A percentile compares a stretch with the other conserved stretches of the same genome.
These are phyloP conservation scores for Leucophenga varia DNA, from an alignment of 1,140 invertebrate genomes.

Conservation along the genomic window DNA sequence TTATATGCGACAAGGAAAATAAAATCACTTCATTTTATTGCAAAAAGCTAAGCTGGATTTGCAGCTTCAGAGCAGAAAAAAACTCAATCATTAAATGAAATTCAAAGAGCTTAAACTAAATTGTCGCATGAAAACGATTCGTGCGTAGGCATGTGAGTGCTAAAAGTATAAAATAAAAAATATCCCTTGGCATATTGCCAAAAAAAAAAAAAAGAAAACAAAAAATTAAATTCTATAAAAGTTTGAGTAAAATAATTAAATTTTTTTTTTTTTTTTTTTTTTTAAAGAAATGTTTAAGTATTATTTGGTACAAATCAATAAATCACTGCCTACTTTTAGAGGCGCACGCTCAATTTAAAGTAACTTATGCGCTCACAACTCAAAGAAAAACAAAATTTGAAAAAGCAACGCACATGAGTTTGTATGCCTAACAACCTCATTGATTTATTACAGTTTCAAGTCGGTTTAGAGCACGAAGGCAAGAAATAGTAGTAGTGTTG, in stretches of 20 bases:
- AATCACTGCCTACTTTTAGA: slow-evolving; percentile 27
- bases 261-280: no score
- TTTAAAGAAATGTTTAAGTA: no score
- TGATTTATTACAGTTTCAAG: slow-evolving; percentile 31
- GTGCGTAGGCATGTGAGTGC: no score
- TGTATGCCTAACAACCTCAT: slow-evolving; percentile 15
- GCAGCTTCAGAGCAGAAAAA: neutral
- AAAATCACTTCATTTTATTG: slow-evolving; percentile 45
- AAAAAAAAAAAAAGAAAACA: no score
- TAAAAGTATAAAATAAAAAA: no score
- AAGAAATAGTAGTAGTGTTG: neutral
- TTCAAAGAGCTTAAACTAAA: slow-evolving; percentile 22
- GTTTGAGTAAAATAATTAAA: no score
- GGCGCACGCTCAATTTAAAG: neutral
- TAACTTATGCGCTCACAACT: neutral
- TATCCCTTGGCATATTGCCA: no score
- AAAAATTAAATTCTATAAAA: slow-evolving; percentile 12
- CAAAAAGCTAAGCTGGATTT: slow-evolving; percentile 21
- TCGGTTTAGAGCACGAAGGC: neutral
- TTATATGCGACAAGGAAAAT: slow-evolving; percentile 20
- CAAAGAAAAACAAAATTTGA: no score
- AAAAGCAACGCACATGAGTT: no score
- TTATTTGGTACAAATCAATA: slow-evolving; percentile 11
- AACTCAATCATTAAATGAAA: slow-evolving; percentile 24
- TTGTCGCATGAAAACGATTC: slow-evolving; percentile 5